A percentile compares a stretch with the other conserved stretches of the same genome.
These are phyloP conservation scores for Oreochromis grahami DNA, from an alignment of 2,797 vertebrate species.

Conservation along the genomic window DNA sequence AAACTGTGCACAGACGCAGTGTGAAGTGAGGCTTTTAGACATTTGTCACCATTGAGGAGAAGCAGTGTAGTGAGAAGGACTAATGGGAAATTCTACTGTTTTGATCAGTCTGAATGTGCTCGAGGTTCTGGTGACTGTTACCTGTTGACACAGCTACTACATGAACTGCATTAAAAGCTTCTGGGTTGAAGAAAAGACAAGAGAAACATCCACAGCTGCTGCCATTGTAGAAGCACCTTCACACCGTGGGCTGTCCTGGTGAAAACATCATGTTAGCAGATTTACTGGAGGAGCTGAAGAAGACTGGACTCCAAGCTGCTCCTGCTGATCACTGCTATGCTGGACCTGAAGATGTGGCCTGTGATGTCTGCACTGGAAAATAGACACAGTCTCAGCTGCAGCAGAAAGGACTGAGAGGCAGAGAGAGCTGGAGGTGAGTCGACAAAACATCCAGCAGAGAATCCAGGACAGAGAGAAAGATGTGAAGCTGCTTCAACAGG, in stretches of 20 bases:
- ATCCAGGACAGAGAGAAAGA: neutral
- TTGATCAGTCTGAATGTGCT: neutral
- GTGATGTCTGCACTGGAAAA: neutral
- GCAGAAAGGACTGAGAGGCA: neutral
- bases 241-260: neutral
- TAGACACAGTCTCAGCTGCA: neutral
- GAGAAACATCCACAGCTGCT: neutral
- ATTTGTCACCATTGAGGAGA: neutral
- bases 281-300: rapidly evolving
- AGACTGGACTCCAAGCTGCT: neutral
- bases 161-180: neutral
- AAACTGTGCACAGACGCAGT: neutral
- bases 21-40: neutral
- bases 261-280: neutral
- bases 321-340: neutral
- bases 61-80: neutral
- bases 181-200: neutral
- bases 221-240: neutral
- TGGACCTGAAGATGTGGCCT: neutral
- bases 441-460: neutral
- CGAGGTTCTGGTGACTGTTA: neutral
- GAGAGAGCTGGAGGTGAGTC: neutral
- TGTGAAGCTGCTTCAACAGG: too few species aligned
- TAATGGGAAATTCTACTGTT: neutral
- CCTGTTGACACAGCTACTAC: neutral